Percentiles rank a stretch among this genome's conserved stretches.
Evolutionary conservation across 2,113 vertebrate genomes (phyloP).

Genomic region (Neolamprologus cancellatus): DNA sequence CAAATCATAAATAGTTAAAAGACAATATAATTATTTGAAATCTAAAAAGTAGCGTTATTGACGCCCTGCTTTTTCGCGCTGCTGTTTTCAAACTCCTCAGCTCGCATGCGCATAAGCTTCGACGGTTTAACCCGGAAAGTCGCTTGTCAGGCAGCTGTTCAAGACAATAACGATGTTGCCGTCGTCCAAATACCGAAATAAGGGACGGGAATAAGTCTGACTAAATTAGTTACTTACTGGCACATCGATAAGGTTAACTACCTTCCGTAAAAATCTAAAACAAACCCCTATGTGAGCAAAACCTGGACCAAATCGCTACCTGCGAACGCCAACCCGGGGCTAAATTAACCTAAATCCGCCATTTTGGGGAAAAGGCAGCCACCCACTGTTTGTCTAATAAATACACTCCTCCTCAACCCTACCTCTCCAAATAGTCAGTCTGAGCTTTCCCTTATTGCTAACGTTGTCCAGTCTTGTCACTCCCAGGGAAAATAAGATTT

Average conservation of each 20-base stretch:
- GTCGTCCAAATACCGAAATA: neutral
- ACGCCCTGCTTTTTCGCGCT: neutral
- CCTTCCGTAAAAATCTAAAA: neutral
- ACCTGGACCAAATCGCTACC: neutral
- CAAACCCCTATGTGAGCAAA: neutral
- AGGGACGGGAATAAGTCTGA: neutral
- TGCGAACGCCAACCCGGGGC: rapidly evolving
- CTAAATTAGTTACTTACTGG: neutral
- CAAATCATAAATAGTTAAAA: neutral
- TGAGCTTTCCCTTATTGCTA: neutral
- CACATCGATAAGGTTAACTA: neutral
- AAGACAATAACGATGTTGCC: neutral
- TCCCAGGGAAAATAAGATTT: neutral
- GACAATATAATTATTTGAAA: neutral
- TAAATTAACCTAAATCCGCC: rapidly evolving
- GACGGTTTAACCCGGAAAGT: rapidly evolving
- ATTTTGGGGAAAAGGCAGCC: neutral
- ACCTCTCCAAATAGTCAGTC: neutral
- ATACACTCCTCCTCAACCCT: neutral
- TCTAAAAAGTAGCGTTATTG: rapidly evolving
- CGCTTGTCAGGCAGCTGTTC: neutral
- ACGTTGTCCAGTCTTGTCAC: neutral
- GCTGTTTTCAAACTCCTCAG: neutral
- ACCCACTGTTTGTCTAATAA: neutral
- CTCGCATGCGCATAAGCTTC: neutral